Evolutionary conservation across 2,113 vertebrate species (phyloP), one percentile per base, ranked within the genome.

Genomic region (Carassius carassius): DNA sequence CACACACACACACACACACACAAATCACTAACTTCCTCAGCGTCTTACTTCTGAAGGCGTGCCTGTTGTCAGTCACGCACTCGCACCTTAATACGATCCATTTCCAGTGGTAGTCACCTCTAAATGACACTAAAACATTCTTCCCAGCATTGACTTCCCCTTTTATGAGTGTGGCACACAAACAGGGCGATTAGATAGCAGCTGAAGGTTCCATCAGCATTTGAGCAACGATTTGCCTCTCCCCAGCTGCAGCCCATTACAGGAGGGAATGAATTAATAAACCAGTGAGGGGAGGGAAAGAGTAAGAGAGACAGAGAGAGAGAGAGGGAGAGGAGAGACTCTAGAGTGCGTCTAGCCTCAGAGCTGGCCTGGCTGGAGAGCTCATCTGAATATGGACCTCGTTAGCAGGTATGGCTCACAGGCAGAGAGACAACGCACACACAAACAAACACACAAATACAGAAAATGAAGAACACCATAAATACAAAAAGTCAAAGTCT

Each of bases 241-340:
- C 89, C 87, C 87, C 85, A 88, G 90, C 86, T 89, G 75, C 78
- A 91, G 49, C 70, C 86, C 89, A 88, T 90, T 91, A 91, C 86
- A 86, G 63, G 82, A 85, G 90, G 87, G 89, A 89, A 89, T 82
- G 81, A 91, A 89, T 90, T 88, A 91, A 91, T 90, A 91, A 90
- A 87, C 83, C 77, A 44, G 80, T 75, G 73, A 82, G 83, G 78
- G 70, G 81, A 74, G 82, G 69, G 86, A 78, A 74, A 41, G 78
- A 69, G 75, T 21, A 49, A 82, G 70, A 63, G 62, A 41, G 32
- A n/a, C n/a, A 77, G 84, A 72, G 35, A 78, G 25, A 51, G n/a
- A 76, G 78, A 70, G 70, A 87, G 78, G 47, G 58, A 65, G 32
- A 6, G 56, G 37, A 44, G 54, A 62, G 63, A 73, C 77, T 77